phyloP scores from a whole-genome alignment of 2,113 vertebrate species.

The Phalacrocorax pelagicus region DNA sequence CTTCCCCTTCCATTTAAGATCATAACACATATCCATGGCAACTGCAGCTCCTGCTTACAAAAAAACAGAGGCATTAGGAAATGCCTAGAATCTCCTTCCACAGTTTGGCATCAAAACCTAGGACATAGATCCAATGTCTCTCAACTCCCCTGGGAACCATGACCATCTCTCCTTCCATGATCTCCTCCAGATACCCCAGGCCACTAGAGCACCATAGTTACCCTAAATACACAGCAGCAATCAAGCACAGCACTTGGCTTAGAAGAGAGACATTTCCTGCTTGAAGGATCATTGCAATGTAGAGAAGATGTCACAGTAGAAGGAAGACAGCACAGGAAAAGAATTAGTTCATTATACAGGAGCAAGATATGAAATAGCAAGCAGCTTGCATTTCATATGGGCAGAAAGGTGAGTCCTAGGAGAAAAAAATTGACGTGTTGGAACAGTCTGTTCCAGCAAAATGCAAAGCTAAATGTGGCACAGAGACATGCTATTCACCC shows the following conservation, averaged over 20 bases:
- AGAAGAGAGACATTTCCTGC: neutral
- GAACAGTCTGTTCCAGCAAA: conserved; percentile 37
- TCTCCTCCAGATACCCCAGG: neutral
- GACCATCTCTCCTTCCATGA: neutral
- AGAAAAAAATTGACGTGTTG: rapidly evolving
- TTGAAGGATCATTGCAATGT: neutral
- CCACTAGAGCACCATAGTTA: neutral
- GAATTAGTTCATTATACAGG: neutral
- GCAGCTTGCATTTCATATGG: conserved; percentile 11
- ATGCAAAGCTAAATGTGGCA: conserved; percentile 23
- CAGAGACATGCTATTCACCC: conserved; percentile 25
- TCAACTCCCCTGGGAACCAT: neutral
- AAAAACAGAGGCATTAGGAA: neutral
- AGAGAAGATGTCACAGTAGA: neutral
- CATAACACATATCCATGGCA: neutral
- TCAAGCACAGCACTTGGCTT: neutral
- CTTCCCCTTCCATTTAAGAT: neutral
- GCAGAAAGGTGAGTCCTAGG: conserved; percentile 37
- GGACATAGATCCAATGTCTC: neutral
- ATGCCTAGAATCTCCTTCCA: neutral
- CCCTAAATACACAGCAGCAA: neutral
- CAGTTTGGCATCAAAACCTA: neutral
- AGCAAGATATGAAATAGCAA: neutral
- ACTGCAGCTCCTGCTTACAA: neutral
- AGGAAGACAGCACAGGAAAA: neutral